A percentile compares a stretch with the other conserved stretches of the same genome.
Evolutionary conservation across 2,888 invertebrate species (phyloP).

Genomic region (Cephus nigrinus): DNA sequence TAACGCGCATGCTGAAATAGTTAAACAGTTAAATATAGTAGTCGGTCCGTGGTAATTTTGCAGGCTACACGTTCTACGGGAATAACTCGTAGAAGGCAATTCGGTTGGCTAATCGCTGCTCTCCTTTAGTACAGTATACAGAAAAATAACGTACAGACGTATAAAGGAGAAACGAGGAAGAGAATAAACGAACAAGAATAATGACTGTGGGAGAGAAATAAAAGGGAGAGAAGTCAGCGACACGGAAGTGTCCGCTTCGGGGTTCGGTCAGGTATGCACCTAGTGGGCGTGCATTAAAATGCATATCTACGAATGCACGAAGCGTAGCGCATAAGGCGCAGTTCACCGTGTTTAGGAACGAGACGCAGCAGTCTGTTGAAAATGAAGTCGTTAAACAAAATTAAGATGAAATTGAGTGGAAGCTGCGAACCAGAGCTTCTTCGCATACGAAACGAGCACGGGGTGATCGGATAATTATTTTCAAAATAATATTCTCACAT

Average conservation of each 20-base stretch:
- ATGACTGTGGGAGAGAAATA: neutral
- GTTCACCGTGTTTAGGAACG: neutral
- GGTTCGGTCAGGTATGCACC: slow-evolving; percentile 21
- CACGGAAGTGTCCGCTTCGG: slow-evolving; percentile 17
- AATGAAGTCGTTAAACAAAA: neutral
- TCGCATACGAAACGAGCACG: neutral
- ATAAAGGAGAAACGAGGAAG: neutral
- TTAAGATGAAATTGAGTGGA: neutral
- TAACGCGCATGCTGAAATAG: neutral
- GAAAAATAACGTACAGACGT: neutral
- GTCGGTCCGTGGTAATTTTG: neutral
- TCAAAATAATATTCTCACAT: too few species aligned
- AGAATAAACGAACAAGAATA: neutral
- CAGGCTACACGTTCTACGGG: neutral
- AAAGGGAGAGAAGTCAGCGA: slow-evolving; percentile 17
- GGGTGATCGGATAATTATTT: neutral
- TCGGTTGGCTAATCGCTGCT: neutral
- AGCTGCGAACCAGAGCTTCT: neutral
- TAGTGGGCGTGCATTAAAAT: slow-evolving; percentile 16
- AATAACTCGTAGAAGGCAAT: neutral
- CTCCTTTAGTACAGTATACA: neutral
- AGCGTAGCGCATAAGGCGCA: neutral
- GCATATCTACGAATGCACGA: neutral
- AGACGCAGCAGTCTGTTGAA: neutral
- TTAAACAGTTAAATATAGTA: neutral